These are phyloP conservation scores for Bos taurus DNA, from an alignment of 2,113 vertebrate species.

Conservation along the genomic window ARS-UCD2.0 NC_037331.1:29455001-29455500, in stretches of 20 bases:
- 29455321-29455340: neutral
- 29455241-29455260: neutral
- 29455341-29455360: neutral
- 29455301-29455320: neutral
- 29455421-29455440: neutral
- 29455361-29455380: neutral
- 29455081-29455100: neutral
- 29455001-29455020: neutral
- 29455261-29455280: neutral
- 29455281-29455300: neutral
- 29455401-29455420: neutral
- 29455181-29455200: neutral
- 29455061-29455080: neutral
- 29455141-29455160: neutral
- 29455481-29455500: neutral
- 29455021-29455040: neutral
- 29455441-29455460: neutral
- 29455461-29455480: neutral
- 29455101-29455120: neutral
- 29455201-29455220: neutral
- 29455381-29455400: neutral
- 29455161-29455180: neutral
- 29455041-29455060: neutral
- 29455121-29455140: neutral
- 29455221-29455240: neutral